A percentile compares a stretch with the other conserved stretches of the same genome.
These are phyloP conservation scores for Leucopsar rothschildi DNA, from an alignment of 2,113 vertebrate genomes.

Conservation along the genomic window DNA sequence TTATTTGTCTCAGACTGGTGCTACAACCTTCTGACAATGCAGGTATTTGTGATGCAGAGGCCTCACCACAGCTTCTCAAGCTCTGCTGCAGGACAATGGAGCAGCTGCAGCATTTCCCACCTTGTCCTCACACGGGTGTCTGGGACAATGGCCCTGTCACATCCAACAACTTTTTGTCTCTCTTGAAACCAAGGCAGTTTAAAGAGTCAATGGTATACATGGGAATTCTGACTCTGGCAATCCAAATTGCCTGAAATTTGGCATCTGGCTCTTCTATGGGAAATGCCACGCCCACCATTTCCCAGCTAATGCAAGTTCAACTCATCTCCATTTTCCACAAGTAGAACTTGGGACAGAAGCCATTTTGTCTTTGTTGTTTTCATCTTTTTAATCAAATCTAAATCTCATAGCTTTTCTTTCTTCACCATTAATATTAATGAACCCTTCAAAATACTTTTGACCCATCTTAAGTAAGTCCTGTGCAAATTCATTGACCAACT, in stretches of 20 bases:
- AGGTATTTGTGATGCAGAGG: background rate
- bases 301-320: background rate
- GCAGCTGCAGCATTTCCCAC: background rate
- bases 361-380: background rate
- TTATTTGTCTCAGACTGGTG: background rate
- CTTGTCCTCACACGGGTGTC: accelerated
- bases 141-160: background rate
- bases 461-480: background rate
- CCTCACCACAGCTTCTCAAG: accelerated
- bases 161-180: background rate
- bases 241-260: background rate
- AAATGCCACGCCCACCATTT: background rate
- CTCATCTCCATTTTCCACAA: background rate
- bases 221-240: background rate
- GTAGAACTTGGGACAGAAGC: background rate
- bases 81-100: background rate
- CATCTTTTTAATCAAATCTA: background rate
- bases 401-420: background rate
- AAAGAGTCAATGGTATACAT: background rate
- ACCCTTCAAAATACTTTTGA: background rate
- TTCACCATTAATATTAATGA: background rate
- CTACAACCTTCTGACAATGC: background rate
- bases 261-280: background rate
- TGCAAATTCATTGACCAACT: background rate
- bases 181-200: no score